These are phyloP conservation scores for Cryptomyrus ogoouensis DNA, from an alignment of 2,113 vertebrate genomes.

Conservation along the genomic window DNA sequence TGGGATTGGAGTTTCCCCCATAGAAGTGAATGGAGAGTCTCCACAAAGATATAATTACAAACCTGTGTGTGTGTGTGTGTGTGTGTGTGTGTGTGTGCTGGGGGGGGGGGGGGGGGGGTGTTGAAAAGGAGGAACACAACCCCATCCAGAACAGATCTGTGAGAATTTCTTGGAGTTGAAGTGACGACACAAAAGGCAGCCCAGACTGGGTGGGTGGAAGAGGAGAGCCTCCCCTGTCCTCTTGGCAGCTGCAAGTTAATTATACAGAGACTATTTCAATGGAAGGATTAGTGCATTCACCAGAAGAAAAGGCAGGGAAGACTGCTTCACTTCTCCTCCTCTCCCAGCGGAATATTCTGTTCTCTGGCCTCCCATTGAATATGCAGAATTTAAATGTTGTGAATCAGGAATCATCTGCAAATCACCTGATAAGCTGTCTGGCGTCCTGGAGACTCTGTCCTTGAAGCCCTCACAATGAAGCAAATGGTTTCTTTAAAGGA, in stretches of 20 bases:
- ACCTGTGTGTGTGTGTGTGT: not conserved
- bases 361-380: constrained; percentile 6
- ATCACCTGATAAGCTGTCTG: constrained; percentile 22
- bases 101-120: not conserved
- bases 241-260: constrained; percentile 31
- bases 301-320: constrained; percentile 10
- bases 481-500: constrained; percentile 12
- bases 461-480: constrained; percentile 15
- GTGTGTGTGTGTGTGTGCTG: not conserved
- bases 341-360: constrained; percentile 3
- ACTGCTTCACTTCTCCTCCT: constrained; percentile 24
- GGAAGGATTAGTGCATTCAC: constrained; percentile 31
- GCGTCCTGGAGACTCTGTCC: constrained; percentile 10
- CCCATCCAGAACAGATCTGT: constrained; percentile 22
- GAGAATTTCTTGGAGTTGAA: constrained; percentile 24
- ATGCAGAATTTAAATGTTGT: constrained; percentile 21
- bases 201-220: constrained; percentile 5
- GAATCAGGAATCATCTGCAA: constrained; percentile 23
- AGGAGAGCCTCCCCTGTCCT: constrained; percentile 14
- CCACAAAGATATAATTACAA: too few species aligned
- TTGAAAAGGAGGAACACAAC: not conserved
- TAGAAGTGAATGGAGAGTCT: too few species aligned
- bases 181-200: constrained; percentile 22
- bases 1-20: too few species aligned
- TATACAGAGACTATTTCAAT: constrained; percentile 25